phyloP scores from a whole-genome alignment of 2,113 vertebrate species.

The Terrapene triunguis region DNA sequence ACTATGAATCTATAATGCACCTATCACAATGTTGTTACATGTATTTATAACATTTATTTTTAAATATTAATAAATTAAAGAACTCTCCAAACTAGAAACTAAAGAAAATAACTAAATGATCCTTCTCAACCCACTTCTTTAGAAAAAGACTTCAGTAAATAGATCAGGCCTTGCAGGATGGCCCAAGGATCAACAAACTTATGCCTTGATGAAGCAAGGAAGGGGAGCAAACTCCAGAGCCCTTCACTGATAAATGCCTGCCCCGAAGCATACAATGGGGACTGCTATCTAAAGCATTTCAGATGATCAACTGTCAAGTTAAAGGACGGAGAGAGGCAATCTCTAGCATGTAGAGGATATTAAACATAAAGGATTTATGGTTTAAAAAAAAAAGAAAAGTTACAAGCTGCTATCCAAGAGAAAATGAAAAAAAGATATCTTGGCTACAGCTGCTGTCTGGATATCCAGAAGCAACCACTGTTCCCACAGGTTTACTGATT shows the following conservation, averaged over 20 bases:
- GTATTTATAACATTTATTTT: not conserved
- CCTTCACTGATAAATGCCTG: not conserved
- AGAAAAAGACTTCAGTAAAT: not conserved
- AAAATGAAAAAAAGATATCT: not conserved
- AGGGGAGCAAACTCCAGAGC: not conserved
- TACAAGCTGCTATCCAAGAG: not conserved
- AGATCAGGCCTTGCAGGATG: not conserved
- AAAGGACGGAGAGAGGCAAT: not conserved
- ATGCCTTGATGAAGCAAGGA: not conserved
- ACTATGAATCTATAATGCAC: not conserved
- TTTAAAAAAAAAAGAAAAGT: not conserved
- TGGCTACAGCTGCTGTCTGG: not conserved
- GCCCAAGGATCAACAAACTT: not conserved
- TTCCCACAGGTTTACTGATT: not conserved
- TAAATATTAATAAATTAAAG: not conserved
- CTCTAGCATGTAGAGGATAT: not conserved
- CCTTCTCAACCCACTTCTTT: not conserved
- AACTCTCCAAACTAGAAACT: not conserved
- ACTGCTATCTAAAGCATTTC: fast-evolving
- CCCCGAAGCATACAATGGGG: not conserved
- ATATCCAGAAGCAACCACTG: not conserved
- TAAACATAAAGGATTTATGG: not conserved
- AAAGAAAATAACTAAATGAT: not conserved
- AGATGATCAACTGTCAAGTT: not conserved
- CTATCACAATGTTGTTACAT: not conserved